Percentiles rank a stretch among this genome's conserved stretches.
These are phyloP conservation scores for Osmerus mordax DNA, from an alignment of 2,113 vertebrate species.

Conservation along the genomic window DNA sequence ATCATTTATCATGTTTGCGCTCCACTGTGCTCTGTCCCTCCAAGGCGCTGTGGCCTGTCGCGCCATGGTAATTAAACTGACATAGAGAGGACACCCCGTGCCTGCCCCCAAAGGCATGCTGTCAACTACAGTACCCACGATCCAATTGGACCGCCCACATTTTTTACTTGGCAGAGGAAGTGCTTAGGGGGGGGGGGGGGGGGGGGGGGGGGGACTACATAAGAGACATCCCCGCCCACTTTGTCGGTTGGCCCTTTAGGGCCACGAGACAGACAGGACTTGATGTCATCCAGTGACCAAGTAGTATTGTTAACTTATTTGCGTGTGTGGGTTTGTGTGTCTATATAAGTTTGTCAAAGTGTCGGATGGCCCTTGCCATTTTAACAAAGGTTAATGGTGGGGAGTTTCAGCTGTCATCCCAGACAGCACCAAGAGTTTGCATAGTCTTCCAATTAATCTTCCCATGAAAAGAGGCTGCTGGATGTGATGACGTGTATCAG, in stretches of 20 bases:
- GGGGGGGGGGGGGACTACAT: too few species aligned
- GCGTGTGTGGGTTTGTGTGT: neutral
- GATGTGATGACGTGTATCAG: neutral
- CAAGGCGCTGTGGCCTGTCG: neutral
- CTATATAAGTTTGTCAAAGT: neutral
- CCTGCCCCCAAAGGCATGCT: too few species aligned
- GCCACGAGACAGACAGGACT: too few species aligned
- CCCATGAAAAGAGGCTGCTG: neutral
- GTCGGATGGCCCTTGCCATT: constrained; percentile 13
- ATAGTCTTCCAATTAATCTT: constrained; percentile 22
- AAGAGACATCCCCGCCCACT: too few species aligned
- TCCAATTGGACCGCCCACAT: too few species aligned
- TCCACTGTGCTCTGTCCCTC: neutral
- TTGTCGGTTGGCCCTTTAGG: too few species aligned
- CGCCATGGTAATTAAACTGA: neutral
- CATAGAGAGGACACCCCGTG: neutral
- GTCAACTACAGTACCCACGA: too few species aligned
- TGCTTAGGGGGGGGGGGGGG: too few species aligned
- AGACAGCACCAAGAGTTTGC: constrained; percentile 5
- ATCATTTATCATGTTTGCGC: neutral
- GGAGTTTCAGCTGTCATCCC: neutral
- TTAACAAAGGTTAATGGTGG: constrained; percentile 28
- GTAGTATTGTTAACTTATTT: neutral
- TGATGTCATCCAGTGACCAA: neutral
- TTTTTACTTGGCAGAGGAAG: too few species aligned